Base-by-base conservation (phyloP, 2,888 invertebrate genomes). In the Buathra laborator region DNA sequence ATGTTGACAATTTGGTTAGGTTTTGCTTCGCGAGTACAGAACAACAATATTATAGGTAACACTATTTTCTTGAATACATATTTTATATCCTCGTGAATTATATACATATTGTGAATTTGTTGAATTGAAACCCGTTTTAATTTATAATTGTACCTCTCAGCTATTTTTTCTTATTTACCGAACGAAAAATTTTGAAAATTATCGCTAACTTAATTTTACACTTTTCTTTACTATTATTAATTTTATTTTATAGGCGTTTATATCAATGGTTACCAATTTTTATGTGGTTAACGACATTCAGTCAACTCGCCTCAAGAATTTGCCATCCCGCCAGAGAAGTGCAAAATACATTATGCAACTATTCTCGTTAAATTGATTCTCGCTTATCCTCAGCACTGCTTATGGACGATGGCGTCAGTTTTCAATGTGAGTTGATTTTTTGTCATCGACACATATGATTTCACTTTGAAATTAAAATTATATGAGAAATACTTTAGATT, bases 281-380 rank as follows among this genome's bases (percentile, higher is more conserved):
- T 91, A 96, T 98, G 89, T 98, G 99, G 93, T 96, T 99, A 88
- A 98, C 98, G 0, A 98, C 98, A 0, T 98, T 99, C 93, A 98
- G 99, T 2, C 99, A 99, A 93, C 95, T 99, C 19, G 96, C 99
- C 5, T 99, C 99, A 0, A 96, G 99, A 80, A 97, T 99, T 81
- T 98, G 98, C 90, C 99, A 99, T 94, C 97, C 98, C 0, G 96
- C 97, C 72, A 95, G 94, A 90, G 96, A 96, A 92, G 98, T 98
- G 74, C 94, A 94, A 87, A 91, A 90, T 12, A 94, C 94, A 86
- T 94, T 99, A 19, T 97, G 97, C 94, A 19, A 96, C 96, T 0
- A 97, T 99, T 87, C 96, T 99, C 82, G 96, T 97, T 0, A 96
- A 97, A 88, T 94, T 99, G 48, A 95, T 99, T 79, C 94, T 96